phyloP scores from a whole-genome alignment of 2,888 invertebrate species.

The Dicyrtomina minuta region DNA sequence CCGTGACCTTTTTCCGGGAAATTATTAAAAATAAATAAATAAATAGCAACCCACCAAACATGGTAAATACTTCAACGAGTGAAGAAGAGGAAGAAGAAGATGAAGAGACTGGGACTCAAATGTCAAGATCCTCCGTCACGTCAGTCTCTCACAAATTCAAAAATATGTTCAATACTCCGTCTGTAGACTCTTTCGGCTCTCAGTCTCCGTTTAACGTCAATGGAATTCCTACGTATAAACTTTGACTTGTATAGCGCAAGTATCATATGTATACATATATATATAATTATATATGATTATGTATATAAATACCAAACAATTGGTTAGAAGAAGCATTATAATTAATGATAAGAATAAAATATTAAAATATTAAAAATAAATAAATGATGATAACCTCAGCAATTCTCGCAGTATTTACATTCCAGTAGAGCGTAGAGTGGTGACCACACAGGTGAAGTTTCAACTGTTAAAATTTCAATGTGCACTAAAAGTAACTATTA shows the following conservation, averaged over 20 bases:
- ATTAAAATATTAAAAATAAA: no score
- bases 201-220: slow-evolving; percentile 2
- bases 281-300: no score
- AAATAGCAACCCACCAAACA: slow-evolving; percentile 50
- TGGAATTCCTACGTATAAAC: slow-evolving; percentile 22
- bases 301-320: no score
- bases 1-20: not conserved
- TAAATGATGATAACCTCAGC: no score
- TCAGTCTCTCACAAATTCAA: slow-evolving; percentile 9
- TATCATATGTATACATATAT: no score
- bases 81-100: slow-evolving; percentile 47
- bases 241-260: slow-evolving; percentile 7
- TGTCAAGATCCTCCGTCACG: slow-evolving; percentile 9
- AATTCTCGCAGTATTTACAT: no score
- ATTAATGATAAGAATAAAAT: no score
- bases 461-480: no score
- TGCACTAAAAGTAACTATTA: no score
- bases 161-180: slow-evolving; percentile 32
- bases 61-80: slow-evolving; percentile 51
- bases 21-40: not conserved
- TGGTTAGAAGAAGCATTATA: no score
- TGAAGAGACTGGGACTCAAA: not conserved
- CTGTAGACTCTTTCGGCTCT: slow-evolving; percentile 25
- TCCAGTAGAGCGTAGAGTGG: no score
- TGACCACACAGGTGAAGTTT: no score